phyloP scores from a whole-genome alignment of 1,140 invertebrate genomes.

The Lepidurus arcticus region DNA sequence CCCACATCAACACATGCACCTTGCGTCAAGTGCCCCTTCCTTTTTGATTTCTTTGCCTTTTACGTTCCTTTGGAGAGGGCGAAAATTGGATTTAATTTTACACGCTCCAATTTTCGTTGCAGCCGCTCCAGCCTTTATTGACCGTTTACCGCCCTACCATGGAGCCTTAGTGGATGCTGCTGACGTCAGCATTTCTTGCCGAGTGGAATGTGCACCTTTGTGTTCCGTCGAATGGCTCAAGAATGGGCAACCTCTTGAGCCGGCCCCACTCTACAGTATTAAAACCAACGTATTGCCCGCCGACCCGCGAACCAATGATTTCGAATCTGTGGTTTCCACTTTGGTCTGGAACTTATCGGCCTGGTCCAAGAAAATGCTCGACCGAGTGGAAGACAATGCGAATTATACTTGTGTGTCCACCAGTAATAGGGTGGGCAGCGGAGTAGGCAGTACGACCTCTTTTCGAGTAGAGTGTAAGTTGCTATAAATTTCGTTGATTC shows the following conservation, averaged over 20 bases:
- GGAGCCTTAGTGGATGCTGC: conserved; percentile 67
- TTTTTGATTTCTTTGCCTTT: conserved; percentile 29
- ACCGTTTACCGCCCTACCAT: conserved; percentile 68
- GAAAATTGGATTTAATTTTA: conserved; percentile 23
- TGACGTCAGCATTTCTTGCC: conserved; percentile 72
- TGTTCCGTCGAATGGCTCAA: conserved; percentile 79
- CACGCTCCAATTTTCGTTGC: conserved; percentile 38
- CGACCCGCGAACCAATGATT: conserved; percentile 57
- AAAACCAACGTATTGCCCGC: conserved; percentile 43
- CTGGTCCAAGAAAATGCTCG: conserved; percentile 69
- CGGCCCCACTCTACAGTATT: conserved; percentile 57
- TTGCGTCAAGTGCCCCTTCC: not conserved
- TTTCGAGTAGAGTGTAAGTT: conserved; percentile 83
- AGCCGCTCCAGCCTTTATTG: conserved; percentile 80
- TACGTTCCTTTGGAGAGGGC: not conserved
- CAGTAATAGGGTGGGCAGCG: conserved; percentile 61
- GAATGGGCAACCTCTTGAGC: conserved; percentile 51
- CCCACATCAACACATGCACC: not conserved
- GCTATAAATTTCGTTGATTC: not conserved
- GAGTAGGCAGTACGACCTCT: conserved; percentile 64
- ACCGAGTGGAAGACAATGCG: conserved; percentile 66
- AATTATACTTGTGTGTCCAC: conserved; percentile 78
- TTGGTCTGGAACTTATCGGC: conserved; percentile 74
- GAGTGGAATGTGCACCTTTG: conserved; percentile 75
- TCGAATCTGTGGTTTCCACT: conserved; percentile 76